phyloP scores from a whole-genome alignment of 2,113 vertebrate genomes.

The Aepyceros melampus region DNA sequence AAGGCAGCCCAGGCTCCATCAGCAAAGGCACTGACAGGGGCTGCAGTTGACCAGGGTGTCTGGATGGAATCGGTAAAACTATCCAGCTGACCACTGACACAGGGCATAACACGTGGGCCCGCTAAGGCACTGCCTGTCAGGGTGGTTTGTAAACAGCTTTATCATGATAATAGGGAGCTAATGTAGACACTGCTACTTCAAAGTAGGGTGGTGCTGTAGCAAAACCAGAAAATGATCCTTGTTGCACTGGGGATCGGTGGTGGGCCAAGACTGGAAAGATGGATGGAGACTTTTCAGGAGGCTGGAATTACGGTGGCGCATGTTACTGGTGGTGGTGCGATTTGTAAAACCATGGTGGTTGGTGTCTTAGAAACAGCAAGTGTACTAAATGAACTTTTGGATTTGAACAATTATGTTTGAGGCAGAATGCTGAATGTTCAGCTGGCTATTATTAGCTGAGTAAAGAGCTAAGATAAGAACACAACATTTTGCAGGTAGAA shows the following conservation, averaged over 20 bases:
- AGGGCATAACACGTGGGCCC: no score
- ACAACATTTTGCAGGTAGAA: neutral
- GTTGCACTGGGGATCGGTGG: accelerated
- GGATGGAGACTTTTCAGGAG: neutral
- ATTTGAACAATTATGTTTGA: neutral
- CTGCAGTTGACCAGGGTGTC: neutral
- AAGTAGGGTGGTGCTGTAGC: no score
- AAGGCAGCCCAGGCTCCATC: no score
- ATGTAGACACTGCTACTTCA: neutral
- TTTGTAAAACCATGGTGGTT: no score
- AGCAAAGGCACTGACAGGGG: no score
- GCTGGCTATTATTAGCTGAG: neutral
- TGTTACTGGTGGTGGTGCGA: no score
- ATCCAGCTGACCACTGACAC: no score
- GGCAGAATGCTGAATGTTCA: neutral
- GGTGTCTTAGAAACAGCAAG: no score
- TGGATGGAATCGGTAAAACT: no score
- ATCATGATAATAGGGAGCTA: neutral
- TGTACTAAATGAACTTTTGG: neutral
- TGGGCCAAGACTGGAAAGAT: neutral
- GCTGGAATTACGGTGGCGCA: neutral
- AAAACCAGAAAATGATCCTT: neutral
- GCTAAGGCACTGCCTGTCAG: neutral
- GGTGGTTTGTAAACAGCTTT: neutral
- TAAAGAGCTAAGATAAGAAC: neutral